Evolutionary conservation across 2,797 vertebrate genomes (phyloP).

Genomic region (Gadopsis marmoratus): DNA sequence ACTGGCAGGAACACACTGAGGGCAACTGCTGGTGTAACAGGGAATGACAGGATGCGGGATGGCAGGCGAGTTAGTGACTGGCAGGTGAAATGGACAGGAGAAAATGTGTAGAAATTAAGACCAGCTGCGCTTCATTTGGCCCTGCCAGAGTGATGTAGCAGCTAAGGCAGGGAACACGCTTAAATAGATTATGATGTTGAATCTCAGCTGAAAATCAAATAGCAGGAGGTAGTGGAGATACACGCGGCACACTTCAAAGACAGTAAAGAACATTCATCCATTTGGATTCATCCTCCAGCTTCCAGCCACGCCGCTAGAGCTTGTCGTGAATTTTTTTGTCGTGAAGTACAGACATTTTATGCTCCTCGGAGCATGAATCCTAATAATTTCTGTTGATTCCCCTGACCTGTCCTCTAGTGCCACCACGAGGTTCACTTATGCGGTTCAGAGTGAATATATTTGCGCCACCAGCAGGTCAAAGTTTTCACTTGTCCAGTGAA

Average conservation of each 20-base stretch:
- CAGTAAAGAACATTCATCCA: not conserved
- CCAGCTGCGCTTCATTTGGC: conserved; percentile 22
- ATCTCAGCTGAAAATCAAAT: not conserved
- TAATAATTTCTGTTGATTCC: no score
- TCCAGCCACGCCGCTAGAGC: no score
- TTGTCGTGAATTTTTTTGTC: no score
- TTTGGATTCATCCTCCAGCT: not conserved
- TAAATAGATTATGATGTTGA: not conserved
- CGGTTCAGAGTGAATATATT: no score
- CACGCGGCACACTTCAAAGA: not conserved
- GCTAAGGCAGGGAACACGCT: not conserved
- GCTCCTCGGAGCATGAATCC: no score
- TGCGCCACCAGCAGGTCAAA: no score
- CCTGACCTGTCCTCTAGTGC: no score
- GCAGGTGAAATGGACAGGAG: conserved; percentile 32
- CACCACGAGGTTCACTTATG: no score
- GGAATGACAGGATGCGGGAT: conserved; percentile 27
- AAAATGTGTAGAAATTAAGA: conserved; percentile 19
- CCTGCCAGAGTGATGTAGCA: not conserved
- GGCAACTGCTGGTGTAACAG: conserved; percentile 4
- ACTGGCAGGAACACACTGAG: conserved; percentile 7
- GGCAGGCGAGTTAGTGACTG: conserved; percentile 38
- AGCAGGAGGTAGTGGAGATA: not conserved
- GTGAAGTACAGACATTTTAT: no score
- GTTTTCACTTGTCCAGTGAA: no score